Conservation (phyloP, 2,113 vertebrate species). For the Nannobrachium achirus region DNA sequence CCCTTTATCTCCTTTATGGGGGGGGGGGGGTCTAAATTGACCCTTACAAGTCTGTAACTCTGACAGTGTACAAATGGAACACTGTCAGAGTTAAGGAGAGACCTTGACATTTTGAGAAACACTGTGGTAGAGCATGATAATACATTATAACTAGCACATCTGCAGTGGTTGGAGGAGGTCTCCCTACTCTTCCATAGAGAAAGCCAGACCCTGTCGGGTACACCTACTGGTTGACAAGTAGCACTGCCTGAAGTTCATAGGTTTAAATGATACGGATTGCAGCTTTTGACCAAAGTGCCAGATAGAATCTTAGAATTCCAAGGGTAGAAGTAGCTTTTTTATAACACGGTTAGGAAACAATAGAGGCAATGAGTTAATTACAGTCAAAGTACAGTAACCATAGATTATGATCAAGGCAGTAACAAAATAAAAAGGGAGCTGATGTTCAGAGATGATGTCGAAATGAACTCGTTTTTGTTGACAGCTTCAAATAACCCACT, state of each 20-base stretch:
- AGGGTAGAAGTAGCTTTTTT: constrained; percentile 1
- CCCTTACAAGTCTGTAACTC: no score
- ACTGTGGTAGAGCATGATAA: no score
- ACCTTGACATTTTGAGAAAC: no score
- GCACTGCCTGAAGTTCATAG: no score
- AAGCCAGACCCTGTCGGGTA: no score
- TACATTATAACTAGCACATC: neutral
- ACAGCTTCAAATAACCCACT: neutral
- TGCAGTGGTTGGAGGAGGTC: no score
- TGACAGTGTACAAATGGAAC: no score
- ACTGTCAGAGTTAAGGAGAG: no score
- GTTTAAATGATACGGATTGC: neutral
- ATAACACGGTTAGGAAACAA: constrained; percentile 4
- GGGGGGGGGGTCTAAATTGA: no score
- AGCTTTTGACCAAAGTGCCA: neutral
- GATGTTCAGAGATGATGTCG: neutral
- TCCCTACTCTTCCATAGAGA: no score
- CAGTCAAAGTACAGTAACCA: neutral
- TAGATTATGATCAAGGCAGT: neutral
- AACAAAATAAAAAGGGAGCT: neutral
- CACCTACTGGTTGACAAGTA: no score
- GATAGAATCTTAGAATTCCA: neutral
- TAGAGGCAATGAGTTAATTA: constrained; percentile 18
- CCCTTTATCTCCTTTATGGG: no score
- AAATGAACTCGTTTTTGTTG: neutral